These are phyloP conservation scores for Drosophila stalkeri DNA, from an alignment of 2,888 invertebrate genomes.

Conservation along the genomic window DNA sequence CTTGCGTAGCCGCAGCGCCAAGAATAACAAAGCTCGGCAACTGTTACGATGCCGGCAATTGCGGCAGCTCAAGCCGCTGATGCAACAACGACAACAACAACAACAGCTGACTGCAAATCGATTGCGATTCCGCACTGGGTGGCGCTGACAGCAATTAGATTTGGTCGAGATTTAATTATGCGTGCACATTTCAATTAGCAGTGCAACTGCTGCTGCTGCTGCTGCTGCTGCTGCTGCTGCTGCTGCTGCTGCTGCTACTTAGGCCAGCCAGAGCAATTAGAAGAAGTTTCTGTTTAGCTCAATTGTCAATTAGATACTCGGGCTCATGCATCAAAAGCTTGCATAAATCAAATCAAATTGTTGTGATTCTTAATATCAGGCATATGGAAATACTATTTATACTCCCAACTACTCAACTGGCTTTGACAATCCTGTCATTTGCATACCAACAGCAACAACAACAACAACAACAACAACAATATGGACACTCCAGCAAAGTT, in stretches of 20 bases:
- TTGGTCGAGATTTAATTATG: slow-evolving; percentile 67
- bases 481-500: slow-evolving; percentile 14
- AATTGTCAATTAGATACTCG: slow-evolving; percentile 47
- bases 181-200: slow-evolving; percentile 69
- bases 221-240: slow-evolving; percentile 17
- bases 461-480: slow-evolving; percentile 22
- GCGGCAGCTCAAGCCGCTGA: slow-evolving; percentile 9
- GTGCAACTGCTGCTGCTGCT: slow-evolving; percentile 15
- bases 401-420: slow-evolving; percentile 14
- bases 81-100: slow-evolving; percentile 24
- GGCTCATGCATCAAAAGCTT: slow-evolving; percentile 5
- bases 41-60: slow-evolving; percentile 6
- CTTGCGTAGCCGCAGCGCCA: slow-evolving; percentile 64
- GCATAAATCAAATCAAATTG: slow-evolving; percentile 74
- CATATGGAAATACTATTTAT: slow-evolving; percentile 24
- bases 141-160: slow-evolving; percentile 61
- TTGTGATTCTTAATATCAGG: slow-evolving; percentile 49
- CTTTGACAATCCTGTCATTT: slow-evolving; percentile 53
- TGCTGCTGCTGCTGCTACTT: slow-evolving; percentile 22
- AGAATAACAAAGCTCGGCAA: slow-evolving; percentile 65
- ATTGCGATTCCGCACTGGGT: slow-evolving; percentile 43
- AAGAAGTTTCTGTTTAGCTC: slow-evolving; percentile 42
- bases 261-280: slow-evolving; percentile 36
- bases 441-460: slow-evolving; percentile 51
- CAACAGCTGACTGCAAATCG: slow-evolving; percentile 53